Evolutionary conservation across 2,797 vertebrate genomes (phyloP), one percentile per base, ranked within the genome.

Genomic region (Brachyalestes nurse): DNA sequence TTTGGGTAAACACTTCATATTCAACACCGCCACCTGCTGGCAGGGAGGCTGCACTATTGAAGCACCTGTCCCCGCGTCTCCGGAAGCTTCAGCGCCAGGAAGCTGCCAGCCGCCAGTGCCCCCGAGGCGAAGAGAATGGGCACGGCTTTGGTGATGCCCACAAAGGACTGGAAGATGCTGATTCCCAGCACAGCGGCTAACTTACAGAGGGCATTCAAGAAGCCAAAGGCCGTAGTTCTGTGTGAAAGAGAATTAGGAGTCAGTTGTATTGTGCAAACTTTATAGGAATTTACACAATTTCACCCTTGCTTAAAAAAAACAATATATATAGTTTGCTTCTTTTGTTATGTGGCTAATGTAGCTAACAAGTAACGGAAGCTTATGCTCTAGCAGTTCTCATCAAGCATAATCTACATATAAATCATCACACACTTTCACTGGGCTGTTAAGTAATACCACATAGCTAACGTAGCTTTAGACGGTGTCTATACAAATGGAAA

Each of bases 131-230:
- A 94, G 40, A 99, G 91, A 91, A 99, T 99, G 89, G 97, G 97
- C 82, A 98, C 96, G 0, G 97, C 97, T 92, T 98, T 98, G 88
- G 97, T 97, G 91, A 99, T 95, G 1, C 97, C 97, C n/a, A 99
- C 97, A 8, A 98, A 98, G 7, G 97, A 99, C 0, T 97, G 97
- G 91, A 99, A 99, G 94, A 97, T 98, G 93, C 97, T 98, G 89
- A 98, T 99, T 64, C 97, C 97, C 90, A 99, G 89, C 72, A 99
- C 97, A 0, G 97, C 97, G 0, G 97, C 97, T 87, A 99, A 84
- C 87, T 99, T 99, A 85, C 97, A 98, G 67, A 99, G 94, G 0
- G 97, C 97, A 0, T 99, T 99, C 85, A 99, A 96, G 92, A 99
- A 99, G 1, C 97, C 97, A 0, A 99, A 99, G 0, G 97, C 97